Evolutionary conservation across 2,888 invertebrate species (phyloP).

Genomic region (Phengaris alcon): DNA sequence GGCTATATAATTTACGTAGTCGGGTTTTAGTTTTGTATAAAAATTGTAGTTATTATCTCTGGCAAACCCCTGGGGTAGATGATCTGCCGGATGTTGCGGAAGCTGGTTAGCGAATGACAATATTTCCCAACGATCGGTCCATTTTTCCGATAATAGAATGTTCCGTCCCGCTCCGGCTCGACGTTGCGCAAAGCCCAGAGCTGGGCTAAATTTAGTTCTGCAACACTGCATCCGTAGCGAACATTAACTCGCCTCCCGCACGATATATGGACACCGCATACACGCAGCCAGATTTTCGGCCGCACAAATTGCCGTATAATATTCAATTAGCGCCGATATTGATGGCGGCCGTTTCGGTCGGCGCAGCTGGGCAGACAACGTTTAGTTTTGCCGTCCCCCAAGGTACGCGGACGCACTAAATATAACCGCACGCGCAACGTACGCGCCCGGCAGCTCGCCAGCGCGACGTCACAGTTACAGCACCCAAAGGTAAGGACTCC

Average conservation of each 20-base stretch:
- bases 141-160: slow-evolving; percentile 76
- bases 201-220: slow-evolving; percentile 66
- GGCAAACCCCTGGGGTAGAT: not conserved
- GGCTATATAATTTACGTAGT: too few relatives aligned
- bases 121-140: slow-evolving; percentile 49
- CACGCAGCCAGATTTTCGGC: slow-evolving; percentile 74
- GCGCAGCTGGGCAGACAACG: slow-evolving; percentile 47
- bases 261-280: slow-evolving; percentile 74
- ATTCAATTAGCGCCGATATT: slow-evolving; percentile 77
- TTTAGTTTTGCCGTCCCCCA: slow-evolving; percentile 59
- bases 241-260: slow-evolving; percentile 63
- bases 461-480: slow-evolving; percentile 73
- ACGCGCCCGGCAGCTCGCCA: slow-evolving; percentile 77
- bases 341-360: slow-evolving; percentile 70
- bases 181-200: slow-evolving; percentile 69
- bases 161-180: slow-evolving; percentile 53
- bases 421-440: slow-evolving; percentile 62
- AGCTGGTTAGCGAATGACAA: slow-evolving; percentile 41
- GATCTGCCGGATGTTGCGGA: slow-evolving; percentile 21
- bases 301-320: slow-evolving; percentile 77
- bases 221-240: slow-evolving; percentile 65
- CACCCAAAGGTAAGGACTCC: slow-evolving; percentile 72
- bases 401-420: slow-evolving; percentile 63
- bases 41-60: too few relatives aligned
- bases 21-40: too few relatives aligned